These are phyloP conservation scores for Aporophyla nigra DNA, from an alignment of 2,888 invertebrate species.

Conservation along the genomic window DNA sequence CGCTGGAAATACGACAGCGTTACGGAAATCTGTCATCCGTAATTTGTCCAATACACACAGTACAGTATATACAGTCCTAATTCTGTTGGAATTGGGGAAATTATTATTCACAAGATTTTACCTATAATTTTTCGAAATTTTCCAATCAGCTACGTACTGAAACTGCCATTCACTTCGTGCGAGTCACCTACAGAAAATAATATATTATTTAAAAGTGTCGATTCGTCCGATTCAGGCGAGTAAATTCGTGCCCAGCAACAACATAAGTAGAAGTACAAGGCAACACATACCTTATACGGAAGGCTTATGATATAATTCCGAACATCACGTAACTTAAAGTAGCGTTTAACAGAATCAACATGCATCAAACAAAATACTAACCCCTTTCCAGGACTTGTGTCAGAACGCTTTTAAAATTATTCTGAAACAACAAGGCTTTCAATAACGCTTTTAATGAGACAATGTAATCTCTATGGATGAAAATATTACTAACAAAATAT, in stretches of 20 bases:
- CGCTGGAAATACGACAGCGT: conserved; percentile 1
- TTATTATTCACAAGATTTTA: not conserved
- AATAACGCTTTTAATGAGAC: not conserved
- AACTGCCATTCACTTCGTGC: not conserved
- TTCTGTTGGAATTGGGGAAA: not conserved
- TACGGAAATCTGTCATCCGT: conserved; percentile 5
- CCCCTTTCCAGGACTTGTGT: not conserved
- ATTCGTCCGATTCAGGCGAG: no score
- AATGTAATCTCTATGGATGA: not conserved
- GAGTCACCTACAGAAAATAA: no score
- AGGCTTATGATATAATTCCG: no score
- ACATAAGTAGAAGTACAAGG: not conserved
- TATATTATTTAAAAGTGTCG: no score
- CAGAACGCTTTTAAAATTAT: not conserved
- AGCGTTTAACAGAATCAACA: not conserved
- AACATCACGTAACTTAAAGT: no score
- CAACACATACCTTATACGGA: no score
- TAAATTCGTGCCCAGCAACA: no score
- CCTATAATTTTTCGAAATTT: not conserved
- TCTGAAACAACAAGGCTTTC: not conserved
- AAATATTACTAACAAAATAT: not conserved
- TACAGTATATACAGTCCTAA: conserved; percentile 2
- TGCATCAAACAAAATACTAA: not conserved
- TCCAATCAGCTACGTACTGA: not conserved
- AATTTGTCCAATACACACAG: conserved; percentile 23